Base-by-base conservation (phyloP, 2,113 vertebrate species). In the Melanostigma gelatinosum region DNA sequence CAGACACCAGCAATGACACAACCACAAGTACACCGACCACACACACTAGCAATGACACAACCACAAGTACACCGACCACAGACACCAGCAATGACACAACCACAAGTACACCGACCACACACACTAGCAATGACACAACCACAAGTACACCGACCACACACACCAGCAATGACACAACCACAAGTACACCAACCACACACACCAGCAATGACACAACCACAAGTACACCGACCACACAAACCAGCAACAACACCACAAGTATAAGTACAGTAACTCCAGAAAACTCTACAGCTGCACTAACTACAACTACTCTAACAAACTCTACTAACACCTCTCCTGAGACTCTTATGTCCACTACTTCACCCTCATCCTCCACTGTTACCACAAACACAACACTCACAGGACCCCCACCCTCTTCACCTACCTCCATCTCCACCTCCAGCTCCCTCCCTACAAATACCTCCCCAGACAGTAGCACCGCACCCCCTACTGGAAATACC, bases 391-490 rank as follows among this genome's bases (percentile, higher is more conserved):
- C 69, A 79, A 75, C 78, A 61, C n/a, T 68, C 44, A 73, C 77
- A 83, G 88, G 78, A 89, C 8, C 75, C 78, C 16, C 55, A 84
- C 1, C 77, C 67, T 72, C 85, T 80, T 63, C 83, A 77, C 83
- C 77, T 63, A 36, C 81, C 46, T 67, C 66, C 73, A 80, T 6
- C 70, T 83, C 78, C 72, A 86, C 74, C 71, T 81, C 90, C 64
- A 79, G 65, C 79, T 77, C 70, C 65, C 38, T 75, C 67, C 55
- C 86, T 69, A 11, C 84, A 75, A 72, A 11, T 52, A 84, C 78
- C 70, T 77, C 85, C 79, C 44, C 78, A 78, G 85, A 83, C 80
- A 87, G 10, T 86, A 82, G 80, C 86, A 84, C 72, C 24, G 20
- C 11, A 65, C 0, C 42, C 75, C 66, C 73, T 11, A 70, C 18